Evolutionary conservation across 2,888 invertebrate genomes (phyloP).

Genomic region (Fabriciana adippe): DNA sequence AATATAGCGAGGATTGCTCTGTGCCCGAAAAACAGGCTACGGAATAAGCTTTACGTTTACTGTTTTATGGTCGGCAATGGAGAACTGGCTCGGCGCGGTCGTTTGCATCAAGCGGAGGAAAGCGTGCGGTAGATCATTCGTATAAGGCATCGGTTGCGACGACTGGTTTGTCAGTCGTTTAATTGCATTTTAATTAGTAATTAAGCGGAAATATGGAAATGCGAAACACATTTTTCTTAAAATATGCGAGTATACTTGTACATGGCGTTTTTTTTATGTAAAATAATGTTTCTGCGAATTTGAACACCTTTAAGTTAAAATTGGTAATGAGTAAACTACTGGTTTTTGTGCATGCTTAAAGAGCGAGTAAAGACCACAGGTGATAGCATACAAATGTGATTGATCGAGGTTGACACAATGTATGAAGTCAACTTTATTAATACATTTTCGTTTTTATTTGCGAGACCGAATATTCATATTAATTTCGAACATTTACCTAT

Average conservation of each 20-base stretch:
- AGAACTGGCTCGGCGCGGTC: constrained; percentile 1
- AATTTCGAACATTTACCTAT: no score
- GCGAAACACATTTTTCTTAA: constrained; percentile 22
- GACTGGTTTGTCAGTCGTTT: constrained; percentile 30
- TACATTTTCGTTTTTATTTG: no score
- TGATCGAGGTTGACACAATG: background rate
- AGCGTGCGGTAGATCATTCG: constrained; percentile 29
- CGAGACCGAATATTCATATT: no score
- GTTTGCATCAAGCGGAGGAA: constrained; percentile 18
- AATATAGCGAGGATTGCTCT: constrained; percentile 46
- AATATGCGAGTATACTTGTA: constrained; percentile 9
- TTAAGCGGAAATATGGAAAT: constrained; percentile 34
- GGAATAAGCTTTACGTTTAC: background rate
- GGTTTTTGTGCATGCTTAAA: constrained; percentile 1
- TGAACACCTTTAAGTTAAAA: constrained; percentile 9
- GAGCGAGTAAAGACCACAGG: background rate
- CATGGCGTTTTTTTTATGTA: background rate
- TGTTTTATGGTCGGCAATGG: constrained; percentile 7
- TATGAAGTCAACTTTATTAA: no score
- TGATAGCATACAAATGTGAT: background rate
- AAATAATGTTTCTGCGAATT: constrained; percentile 5
- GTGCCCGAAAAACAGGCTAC: background rate
- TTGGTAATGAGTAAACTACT: background rate
- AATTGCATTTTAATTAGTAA: constrained; percentile 37
- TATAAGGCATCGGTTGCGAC: constrained; percentile 29